Evolutionary conservation across 2,888 invertebrate genomes (phyloP), one percentile per base, ranked within the genome.

Genomic region (Kuschelorhynchus macadamiae): DNA sequence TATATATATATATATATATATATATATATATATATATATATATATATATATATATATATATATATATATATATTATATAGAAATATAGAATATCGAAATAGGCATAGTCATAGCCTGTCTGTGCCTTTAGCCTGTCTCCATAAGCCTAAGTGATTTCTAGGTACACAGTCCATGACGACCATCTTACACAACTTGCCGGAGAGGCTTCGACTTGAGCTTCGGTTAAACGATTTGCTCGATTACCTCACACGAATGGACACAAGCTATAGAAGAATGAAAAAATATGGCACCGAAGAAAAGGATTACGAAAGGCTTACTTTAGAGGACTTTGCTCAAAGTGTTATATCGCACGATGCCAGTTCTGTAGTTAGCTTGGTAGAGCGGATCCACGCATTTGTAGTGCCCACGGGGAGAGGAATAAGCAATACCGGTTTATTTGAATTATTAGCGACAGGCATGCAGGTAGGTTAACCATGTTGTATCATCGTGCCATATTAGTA

Each of bases 311-410:
- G 84, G 71, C 85, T 85, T 66, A 94, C 94, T 4, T 78, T 93
- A 71, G 85, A 91, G 77, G 87, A 89, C 77, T 93, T 93, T 78
- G 92, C 93, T 0, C 85, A 85, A 72, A 88, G 87, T 83, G 89
- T 90, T 41, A 89, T 92, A 1, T 89, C 92, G 0, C 91, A 90
- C 74, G 88, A 88, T 75, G 83, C 88, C 0, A 85, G 87, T 44
- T 90, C 91, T 1, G 84, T 93, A 59, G 87, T 88, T 25, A 88
- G 88, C 68, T 78, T 91, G 18, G 81, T 93, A 75, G 90, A 91
- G 77, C 85, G 88, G 7, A 86, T 93, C 33, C 90, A 92, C 79
- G 83, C 87, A 3, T 84, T 89, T 17, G 83, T 92, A 1, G 87
- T 86, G 25, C 88, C 89, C 16, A 79, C 86, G 9, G 86, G 87